Percentiles rank a stretch among this genome's conserved stretches.
These are phyloP conservation scores for Chromis chromis DNA, from an alignment of 2,797 vertebrate species.

Conservation along the genomic window DNA sequence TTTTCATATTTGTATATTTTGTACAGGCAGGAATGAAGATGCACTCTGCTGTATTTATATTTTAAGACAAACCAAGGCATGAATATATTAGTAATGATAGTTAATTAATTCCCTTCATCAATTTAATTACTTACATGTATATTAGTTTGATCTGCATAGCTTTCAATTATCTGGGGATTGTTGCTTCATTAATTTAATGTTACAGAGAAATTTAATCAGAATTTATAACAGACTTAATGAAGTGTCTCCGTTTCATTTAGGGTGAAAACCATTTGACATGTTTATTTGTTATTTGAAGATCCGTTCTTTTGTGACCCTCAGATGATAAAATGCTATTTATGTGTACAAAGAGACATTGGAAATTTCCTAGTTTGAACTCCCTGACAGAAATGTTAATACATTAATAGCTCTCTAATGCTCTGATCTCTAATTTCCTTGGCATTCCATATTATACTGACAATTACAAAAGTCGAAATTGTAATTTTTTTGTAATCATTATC, in stretches of 20 bases:
- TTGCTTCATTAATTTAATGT: conserved; percentile 79
- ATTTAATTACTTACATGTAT: conserved; percentile 78
- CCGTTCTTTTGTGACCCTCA: conserved; percentile 32
- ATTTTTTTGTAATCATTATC: conserved; percentile 20
- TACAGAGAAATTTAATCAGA: conserved; percentile 76
- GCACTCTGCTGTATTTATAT: conserved; percentile 41
- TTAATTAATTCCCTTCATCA: conserved; percentile 76
- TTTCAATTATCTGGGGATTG: conserved; percentile 79
- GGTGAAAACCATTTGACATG: conserved; percentile 63
- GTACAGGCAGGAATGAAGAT: conserved; percentile 21
- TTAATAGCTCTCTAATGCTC: conserved; percentile 32
- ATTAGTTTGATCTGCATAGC: conserved; percentile 74
- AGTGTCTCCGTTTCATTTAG: conserved; percentile 70
- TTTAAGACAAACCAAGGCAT: conserved; percentile 62
- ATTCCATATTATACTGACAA: conserved; percentile 52
- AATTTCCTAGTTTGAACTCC: conserved; percentile 13
- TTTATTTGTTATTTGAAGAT: conserved; percentile 65
- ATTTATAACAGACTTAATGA: conserved; percentile 78
- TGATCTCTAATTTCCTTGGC: conserved; percentile 52
- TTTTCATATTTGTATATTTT: conserved; percentile 17
- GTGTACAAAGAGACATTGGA: not conserved
- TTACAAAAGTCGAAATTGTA: conserved; percentile 58
- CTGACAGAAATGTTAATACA: conserved; percentile 35
- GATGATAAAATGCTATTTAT: conserved; percentile 17
- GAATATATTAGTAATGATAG: conserved; percentile 70